These are phyloP conservation scores for Colaptes auratus DNA, from an alignment of 2,113 vertebrate species.

Conservation along the genomic window DNA sequence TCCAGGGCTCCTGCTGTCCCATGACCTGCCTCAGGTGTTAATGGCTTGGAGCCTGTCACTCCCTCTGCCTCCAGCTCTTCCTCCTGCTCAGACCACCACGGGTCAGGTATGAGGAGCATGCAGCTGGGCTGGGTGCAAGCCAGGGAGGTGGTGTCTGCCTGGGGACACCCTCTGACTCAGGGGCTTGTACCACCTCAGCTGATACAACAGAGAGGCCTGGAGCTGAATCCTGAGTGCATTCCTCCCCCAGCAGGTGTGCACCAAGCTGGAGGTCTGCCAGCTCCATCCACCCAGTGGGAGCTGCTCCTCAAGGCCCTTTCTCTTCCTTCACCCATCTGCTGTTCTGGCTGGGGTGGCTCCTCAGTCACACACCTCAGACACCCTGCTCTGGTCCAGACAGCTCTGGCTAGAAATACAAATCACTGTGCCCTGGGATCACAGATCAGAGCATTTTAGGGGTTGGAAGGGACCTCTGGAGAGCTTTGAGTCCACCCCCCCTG, in stretches of 20 bases:
- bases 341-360: background rate
- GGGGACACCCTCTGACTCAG: accelerated
- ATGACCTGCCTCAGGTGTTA: background rate
- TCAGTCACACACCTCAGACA: background rate
- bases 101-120: background rate
- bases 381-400: background rate
- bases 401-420: background rate
- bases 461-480: no score
- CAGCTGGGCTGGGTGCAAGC: accelerated
- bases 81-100: accelerated
- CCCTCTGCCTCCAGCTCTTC: background rate
- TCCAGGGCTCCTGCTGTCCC: background rate
- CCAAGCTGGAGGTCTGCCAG: accelerated
- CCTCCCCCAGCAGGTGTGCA: background rate
- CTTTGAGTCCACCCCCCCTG: no score
- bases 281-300: background rate
- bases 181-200: background rate
- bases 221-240: background rate
- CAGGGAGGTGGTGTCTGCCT: background rate
- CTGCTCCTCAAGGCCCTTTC: background rate
- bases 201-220: background rate
- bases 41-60: accelerated
- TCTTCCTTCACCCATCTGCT: background rate
- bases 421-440: no score
- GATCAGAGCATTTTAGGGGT: no score